Evolutionary conservation across 2,888 invertebrate species (phyloP), one percentile per base, ranked within the genome.

Genomic region (Erynnis tages): DNA sequence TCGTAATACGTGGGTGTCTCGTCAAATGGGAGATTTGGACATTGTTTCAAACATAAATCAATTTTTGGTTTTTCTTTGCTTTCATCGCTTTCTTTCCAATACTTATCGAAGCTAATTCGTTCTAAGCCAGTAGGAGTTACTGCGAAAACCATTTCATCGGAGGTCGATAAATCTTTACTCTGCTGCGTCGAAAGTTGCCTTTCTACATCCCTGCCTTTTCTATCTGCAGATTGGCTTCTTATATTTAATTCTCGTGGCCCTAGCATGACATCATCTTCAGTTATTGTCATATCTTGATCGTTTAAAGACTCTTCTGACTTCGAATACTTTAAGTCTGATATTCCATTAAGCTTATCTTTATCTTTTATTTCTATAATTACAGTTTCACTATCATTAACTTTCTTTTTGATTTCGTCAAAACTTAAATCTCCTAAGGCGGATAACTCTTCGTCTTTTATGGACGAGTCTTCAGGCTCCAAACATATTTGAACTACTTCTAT

Each of bases 401-500:
- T 79, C 49, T 64, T 66, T 37, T 74, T 77, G 48, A 75, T 75
- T 19, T 89, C 88, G 49, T 90, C 90, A 6, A 82, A 76, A 59
- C 90, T 90, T 1, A 90, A 66, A 54, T 90, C 90, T 38, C 79
- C 82, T 13, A 89, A 54, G 0, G 79, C 90, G 1, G 90, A 90
- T 19, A 90, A 63, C 43, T 90, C 90, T 23, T 90, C 90, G 13
- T 90, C 90, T 62, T 86, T 88, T n/a, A 90, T 85, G 0, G 91
- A 91, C 2, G 86, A 73, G 50, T 91, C 91, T 63, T 92, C 92
- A 10, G 91, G 91, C 57, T 92, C 92, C 16, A 92, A 79, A 61
- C 91, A 92, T 65, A 92, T 92, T 63, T 92, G 91, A 8, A 92
- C 91, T 2, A 91, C 91, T 70, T 92, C 92, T 48, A 92, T 62